Percentiles rank a stretch among this genome's conserved stretches.
Conservation (phyloP, 2,797 vertebrate genomes). For the Myoxocephalus aenaeus region DNA sequence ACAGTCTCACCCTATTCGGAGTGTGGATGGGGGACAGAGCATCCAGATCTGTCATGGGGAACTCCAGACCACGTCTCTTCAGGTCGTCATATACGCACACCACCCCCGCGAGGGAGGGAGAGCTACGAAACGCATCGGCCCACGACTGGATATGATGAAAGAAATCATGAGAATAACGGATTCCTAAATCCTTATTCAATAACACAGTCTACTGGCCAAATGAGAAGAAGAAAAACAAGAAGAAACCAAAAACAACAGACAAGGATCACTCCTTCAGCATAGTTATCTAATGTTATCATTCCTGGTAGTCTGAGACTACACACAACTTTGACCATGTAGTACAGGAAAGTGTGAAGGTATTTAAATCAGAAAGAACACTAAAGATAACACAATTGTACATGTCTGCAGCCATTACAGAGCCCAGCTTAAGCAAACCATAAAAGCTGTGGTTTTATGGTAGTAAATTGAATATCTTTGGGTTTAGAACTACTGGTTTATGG, state of each 20-base stretch:
- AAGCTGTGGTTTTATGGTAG: not conserved
- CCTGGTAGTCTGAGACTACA: slow-evolving; percentile 7
- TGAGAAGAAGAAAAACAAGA: slow-evolving; percentile 5
- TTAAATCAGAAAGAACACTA: slow-evolving; percentile 7
- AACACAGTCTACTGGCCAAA: not conserved
- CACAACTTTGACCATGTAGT: not conserved
- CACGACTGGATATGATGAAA: slow-evolving; percentile 87
- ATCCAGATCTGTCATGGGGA: slow-evolving; percentile 98
- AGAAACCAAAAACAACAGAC: slow-evolving; percentile 17
- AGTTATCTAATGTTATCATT: slow-evolving; percentile 21
- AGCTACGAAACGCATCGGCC: slow-evolving; percentile 97
- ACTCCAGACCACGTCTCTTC: slow-evolving; percentile 94
- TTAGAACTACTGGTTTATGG: not conserved
- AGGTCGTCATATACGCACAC: slow-evolving; percentile 95
- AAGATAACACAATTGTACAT: not conserved
- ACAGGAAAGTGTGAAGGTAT: slow-evolving; percentile 1
- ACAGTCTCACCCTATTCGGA: slow-evolving; percentile 90
- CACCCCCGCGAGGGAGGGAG: slow-evolving; percentile 91
- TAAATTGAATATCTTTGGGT: not conserved
- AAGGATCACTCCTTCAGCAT: not conserved
- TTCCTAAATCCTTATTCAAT: not conserved
- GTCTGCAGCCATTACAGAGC: slow-evolving; percentile 12
- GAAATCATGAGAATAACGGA: not conserved
- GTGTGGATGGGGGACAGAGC: slow-evolving; percentile 97
- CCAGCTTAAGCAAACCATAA: not conserved